Evolutionary conservation across 2,888 invertebrate genomes (phyloP).

Genomic region (Quadroppia sp.): DNA sequence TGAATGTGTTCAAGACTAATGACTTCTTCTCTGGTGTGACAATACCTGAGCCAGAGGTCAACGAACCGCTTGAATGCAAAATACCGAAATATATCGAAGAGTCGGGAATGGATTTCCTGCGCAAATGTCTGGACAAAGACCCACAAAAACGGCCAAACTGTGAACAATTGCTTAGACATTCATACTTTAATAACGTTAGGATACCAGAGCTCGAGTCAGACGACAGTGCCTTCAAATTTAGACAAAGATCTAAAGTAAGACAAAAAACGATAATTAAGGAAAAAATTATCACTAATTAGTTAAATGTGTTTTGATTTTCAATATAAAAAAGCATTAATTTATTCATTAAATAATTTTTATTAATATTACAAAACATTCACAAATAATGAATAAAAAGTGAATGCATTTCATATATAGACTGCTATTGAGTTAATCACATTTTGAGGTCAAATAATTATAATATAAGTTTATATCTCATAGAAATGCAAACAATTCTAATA

Average conservation of each 20-base stretch:
- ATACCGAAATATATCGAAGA: slow-evolving; percentile 69
- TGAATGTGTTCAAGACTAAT: slow-evolving; percentile 92
- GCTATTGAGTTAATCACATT: too few relatives aligned
- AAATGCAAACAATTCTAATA: background rate
- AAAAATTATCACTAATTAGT: too few relatives aligned
- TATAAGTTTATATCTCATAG: background rate
- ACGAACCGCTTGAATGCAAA: slow-evolving; percentile 78
- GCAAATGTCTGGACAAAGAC: slow-evolving; percentile 92
- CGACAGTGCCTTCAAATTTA: background rate
- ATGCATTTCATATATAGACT: too few relatives aligned
- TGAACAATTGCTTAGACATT: slow-evolving; percentile 80
- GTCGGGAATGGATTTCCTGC: slow-evolving; percentile 74
- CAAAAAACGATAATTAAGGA: too few relatives aligned
- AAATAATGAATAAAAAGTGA: too few relatives aligned
- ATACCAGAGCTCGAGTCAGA: slow-evolving; percentile 44
- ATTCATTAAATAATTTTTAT: too few relatives aligned
- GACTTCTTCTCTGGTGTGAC: slow-evolving; percentile 89
- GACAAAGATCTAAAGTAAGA: background rate
- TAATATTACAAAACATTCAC: too few relatives aligned
- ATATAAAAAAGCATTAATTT: too few relatives aligned
- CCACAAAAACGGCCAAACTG: slow-evolving; percentile 86
- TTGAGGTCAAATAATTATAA: too few relatives aligned
- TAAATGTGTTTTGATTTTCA: background rate
- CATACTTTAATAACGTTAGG: slow-evolving; percentile 83
- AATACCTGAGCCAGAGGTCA: slow-evolving; percentile 80